Conservation (phyloP, 1,140 invertebrate genomes). For the Aphidius ervi region DNA sequence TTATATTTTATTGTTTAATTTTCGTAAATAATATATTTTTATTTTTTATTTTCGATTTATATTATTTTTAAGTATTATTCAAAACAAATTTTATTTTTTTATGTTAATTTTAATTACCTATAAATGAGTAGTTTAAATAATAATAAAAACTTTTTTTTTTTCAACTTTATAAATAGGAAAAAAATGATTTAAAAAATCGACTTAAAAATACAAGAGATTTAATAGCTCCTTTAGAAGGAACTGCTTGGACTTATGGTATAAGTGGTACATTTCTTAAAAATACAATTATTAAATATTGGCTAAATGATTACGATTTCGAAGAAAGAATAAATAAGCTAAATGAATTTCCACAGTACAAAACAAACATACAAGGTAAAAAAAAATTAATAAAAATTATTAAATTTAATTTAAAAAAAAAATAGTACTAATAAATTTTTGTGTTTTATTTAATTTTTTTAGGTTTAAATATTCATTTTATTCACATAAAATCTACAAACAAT, state of each 20-base stretch:
- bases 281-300: slow-evolving; percentile 68
- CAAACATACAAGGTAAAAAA: slow-evolving; percentile 64
- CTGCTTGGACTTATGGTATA: slow-evolving; percentile 74
- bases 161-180: slow-evolving; percentile 3
- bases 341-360: slow-evolving; percentile 68
- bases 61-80: no score
- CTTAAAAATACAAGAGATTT: slow-evolving; percentile 56
- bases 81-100: no score
- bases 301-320: slow-evolving; percentile 69
- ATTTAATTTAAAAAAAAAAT: slow-evolving; percentile 27
- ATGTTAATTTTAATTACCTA: no score
- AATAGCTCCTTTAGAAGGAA: slow-evolving; percentile 61
- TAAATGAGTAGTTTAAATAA: no score
- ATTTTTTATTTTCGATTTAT: no score
- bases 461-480: slow-evolving; percentile 72
- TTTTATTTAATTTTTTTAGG: slow-evolving; percentile 47
- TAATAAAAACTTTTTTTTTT: neutral
- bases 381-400: slow-evolving; percentile 27
- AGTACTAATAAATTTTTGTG: slow-evolving; percentile 47
- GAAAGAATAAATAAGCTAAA: slow-evolving; percentile 66
- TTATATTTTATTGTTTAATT: no score
- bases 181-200: slow-evolving; percentile 58
- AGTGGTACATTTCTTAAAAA: slow-evolving; percentile 62
- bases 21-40: no score
- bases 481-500: slow-evolving; percentile 54